These are phyloP conservation scores for Apantesis nais DNA, from an alignment of 2,888 invertebrate genomes.

Conservation along the genomic window DNA sequence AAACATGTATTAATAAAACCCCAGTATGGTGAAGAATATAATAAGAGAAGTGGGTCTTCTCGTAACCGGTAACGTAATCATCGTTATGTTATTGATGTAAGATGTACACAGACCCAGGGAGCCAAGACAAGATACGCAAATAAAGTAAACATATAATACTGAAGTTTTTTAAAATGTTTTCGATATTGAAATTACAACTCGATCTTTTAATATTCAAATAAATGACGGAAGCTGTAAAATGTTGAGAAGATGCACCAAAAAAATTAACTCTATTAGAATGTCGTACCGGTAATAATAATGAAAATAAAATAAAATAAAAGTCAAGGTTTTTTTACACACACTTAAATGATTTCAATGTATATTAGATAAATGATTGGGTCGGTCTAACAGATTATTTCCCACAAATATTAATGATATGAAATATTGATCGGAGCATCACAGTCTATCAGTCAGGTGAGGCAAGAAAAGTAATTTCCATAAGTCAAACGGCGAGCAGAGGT, in stretches of 20 bases:
- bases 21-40: conserved; percentile 41
- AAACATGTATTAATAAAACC: conserved; percentile 22
- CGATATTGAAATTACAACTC: conserved; percentile 4
- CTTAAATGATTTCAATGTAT: conserved; percentile 8
- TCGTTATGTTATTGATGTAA: conserved; percentile 80
- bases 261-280: background rate
- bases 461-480: conserved; percentile 83
- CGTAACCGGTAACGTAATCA: conserved; percentile 71
- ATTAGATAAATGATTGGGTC: conserved; percentile 14
- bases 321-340: background rate
- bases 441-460: conserved; percentile 68
- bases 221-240: background rate
- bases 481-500: conserved; percentile 79
- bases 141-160: conserved; percentile 22
- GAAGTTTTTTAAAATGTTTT: background rate
- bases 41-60: conserved; percentile 50
- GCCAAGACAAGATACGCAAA: conserved; percentile 41
- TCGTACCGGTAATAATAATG: background rate
- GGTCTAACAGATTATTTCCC: conserved; percentile 33
- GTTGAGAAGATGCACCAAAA: background rate
- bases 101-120: conserved; percentile 42
- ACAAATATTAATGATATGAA: conserved; percentile 45
- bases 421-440: conserved; percentile 58
- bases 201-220: background rate
- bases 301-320: background rate